Percentiles rank a stretch among this genome's conserved stretches.
Conservation (phyloP, 2,888 invertebrate species). For the Tipula vernalis region DNA sequence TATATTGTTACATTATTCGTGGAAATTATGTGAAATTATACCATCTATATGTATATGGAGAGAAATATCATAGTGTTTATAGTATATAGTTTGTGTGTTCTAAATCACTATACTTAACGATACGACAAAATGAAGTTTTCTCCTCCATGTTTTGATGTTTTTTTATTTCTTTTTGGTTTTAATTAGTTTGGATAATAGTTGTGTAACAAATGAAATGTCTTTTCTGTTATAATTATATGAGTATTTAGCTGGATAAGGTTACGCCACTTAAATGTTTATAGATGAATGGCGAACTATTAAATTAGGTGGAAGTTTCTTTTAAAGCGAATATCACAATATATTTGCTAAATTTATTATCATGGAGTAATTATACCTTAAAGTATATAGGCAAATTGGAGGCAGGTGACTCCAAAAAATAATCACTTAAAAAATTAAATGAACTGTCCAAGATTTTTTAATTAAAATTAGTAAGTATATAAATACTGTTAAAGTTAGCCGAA, state of each 20-base stretch:
- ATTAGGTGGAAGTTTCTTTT: background rate
- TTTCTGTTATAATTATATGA: background rate
- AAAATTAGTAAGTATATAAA: no score
- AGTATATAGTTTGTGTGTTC: background rate
- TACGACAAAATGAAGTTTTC: background rate
- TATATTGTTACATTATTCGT: background rate
- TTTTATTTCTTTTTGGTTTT: background rate
- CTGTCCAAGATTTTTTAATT: no score
- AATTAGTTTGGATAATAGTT: background rate
- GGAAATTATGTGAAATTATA: background rate
- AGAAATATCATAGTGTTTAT: background rate
- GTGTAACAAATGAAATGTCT: background rate
- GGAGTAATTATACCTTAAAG: no score
- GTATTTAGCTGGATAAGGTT: background rate
- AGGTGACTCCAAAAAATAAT: no score
- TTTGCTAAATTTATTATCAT: no score
- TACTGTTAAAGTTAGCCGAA: no score
- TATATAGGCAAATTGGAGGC: no score
- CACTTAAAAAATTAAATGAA: no score
- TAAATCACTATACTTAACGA: background rate
- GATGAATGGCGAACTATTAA: background rate
- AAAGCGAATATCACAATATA: no score
- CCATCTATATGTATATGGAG: background rate
- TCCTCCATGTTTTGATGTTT: background rate
- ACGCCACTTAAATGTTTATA: background rate